These are phyloP conservation scores for Erebia ligea DNA, from an alignment of 2,888 invertebrate genomes.

Conservation along the genomic window DNA sequence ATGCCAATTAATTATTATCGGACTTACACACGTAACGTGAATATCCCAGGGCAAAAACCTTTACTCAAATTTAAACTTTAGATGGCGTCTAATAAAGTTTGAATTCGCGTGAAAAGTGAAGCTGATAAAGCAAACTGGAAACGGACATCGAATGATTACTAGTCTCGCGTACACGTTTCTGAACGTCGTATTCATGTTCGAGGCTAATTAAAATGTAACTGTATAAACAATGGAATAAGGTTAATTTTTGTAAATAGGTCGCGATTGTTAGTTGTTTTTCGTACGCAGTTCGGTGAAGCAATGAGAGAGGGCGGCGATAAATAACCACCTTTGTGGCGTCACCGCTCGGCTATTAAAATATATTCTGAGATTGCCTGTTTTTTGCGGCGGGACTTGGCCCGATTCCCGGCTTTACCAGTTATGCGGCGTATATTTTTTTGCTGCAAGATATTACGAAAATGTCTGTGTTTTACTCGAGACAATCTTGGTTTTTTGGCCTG, in stretches of 20 bases:
- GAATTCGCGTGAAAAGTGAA: slow-evolving; percentile 45
- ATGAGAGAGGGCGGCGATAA: slow-evolving; percentile 83
- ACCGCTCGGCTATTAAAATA: slow-evolving; percentile 80
- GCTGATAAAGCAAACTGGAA: slow-evolving; percentile 72
- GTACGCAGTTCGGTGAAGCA: slow-evolving; percentile 69
- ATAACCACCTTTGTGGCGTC: slow-evolving; percentile 82
- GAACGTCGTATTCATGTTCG: slow-evolving; percentile 64
- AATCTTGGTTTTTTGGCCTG: slow-evolving; percentile 14
- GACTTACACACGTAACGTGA: slow-evolving; percentile 70
- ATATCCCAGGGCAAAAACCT: slow-evolving; percentile 54
- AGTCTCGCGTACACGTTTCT: slow-evolving; percentile 65
- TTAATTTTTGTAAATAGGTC: slow-evolving; percentile 51
- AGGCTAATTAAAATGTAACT: slow-evolving; percentile 57
- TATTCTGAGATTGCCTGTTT: slow-evolving; percentile 78
- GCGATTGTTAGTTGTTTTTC: slow-evolving; percentile 68
- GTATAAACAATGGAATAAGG: slow-evolving; percentile 54
- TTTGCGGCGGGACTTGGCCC: slow-evolving; percentile 63
- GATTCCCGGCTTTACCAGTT: slow-evolving; percentile 55
- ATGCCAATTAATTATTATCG: slow-evolving; percentile 80
- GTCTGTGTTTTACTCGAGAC: slow-evolving; percentile 15
- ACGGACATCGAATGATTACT: slow-evolving; percentile 79
- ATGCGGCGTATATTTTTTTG: slow-evolving; percentile 56
- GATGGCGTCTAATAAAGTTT: slow-evolving; percentile 37
- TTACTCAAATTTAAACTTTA: slow-evolving; percentile 47
- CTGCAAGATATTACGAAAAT: slow-evolving; percentile 35